Base-by-base conservation (phyloP, 92 coral and sea anemone genomes). In the Umimayanthus chanpuru region DNA sequence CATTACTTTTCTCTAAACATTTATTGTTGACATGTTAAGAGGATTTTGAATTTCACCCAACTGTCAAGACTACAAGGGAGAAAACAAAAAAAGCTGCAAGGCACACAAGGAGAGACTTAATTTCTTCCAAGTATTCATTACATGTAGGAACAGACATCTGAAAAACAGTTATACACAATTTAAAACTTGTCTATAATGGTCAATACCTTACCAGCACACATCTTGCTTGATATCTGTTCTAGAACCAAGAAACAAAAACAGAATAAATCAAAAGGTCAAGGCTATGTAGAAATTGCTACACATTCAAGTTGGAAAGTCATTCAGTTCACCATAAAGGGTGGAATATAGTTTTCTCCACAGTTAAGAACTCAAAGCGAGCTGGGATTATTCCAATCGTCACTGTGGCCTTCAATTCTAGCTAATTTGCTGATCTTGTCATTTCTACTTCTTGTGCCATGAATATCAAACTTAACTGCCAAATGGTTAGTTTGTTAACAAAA, bases 371-470 rank as follows among this genome's bases (percentile, higher is more conserved):
- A 91, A 91, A 93, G 96, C 94, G 96, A 93, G 96, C 96, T 93
- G 96, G 96, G 96, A 93, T 93, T 93, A 93, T 93, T 93, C 96
- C 93, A 85, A 90, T 93, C 96, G 91, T 93, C 96, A 93, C 29
- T 38, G 96, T 93, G 96, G 87, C 78, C 39, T 36, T n/a, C 23
- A 39, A 38, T 8, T 38, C 2, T 32, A 64, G 76, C 30, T 65
- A 75, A 75, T n/a, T 36, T 39, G 5, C 25, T 28, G 16, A 61
- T 4, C 21, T 6, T 61, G 21, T 18, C 76, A 28, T 30, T n/a
- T 14, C 21, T 61, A 61, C 26, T 20, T 61, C 4, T 4, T 61
- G 68, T 61, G 68, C 25, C 5, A 61, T 61, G 50, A 16, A 3
- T 61, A 6, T 21, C 67, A 16, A 16, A 6, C 49, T 9, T 32